Evolutionary conservation across 2,888 invertebrate species (phyloP).

Genomic region (Philereme transversata): DNA sequence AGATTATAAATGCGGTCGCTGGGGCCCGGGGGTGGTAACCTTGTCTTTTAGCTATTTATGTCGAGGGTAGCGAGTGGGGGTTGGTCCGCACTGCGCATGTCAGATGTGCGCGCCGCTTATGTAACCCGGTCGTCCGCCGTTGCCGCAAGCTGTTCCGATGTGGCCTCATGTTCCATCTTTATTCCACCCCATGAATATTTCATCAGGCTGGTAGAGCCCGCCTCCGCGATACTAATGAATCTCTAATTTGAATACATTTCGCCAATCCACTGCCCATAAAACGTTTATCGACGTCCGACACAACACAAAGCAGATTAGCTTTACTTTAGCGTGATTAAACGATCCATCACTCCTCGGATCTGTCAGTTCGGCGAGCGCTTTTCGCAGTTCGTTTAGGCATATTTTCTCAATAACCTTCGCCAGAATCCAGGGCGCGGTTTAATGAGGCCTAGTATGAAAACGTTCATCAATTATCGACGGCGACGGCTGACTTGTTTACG

Average conservation of each 20-base stretch:
- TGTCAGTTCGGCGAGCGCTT: slow-evolving; percentile 37
- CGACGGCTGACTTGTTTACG: slow-evolving; percentile 77
- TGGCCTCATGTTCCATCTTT: slow-evolving; percentile 41
- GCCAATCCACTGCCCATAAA: slow-evolving; percentile 20
- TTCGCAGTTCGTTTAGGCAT: slow-evolving; percentile 52
- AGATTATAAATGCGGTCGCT: slow-evolving; percentile 80
- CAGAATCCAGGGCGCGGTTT: slow-evolving; percentile 76
- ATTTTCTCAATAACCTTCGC: slow-evolving; percentile 70
- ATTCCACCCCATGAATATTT: slow-evolving; percentile 56
- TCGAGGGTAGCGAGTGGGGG: slow-evolving; percentile 72
- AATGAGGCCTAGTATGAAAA: slow-evolving; percentile 79
- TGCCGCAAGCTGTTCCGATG: slow-evolving; percentile 48
- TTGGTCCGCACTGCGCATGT: slow-evolving; percentile 72
- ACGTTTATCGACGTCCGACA: slow-evolving; percentile 26
- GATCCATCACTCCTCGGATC: slow-evolving; percentile 44
- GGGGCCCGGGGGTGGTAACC: slow-evolving; percentile 80
- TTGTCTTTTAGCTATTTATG: slow-evolving; percentile 83
- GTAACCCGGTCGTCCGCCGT: slow-evolving; percentile 62
- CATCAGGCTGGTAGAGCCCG: slow-evolving; percentile 46
- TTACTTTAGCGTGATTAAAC: slow-evolving; percentile 45
- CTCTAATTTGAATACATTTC: slow-evolving; percentile 37
- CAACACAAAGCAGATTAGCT: slow-evolving; percentile 37
- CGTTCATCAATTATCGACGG: slow-evolving; percentile 81
- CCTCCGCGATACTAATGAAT: slow-evolving; percentile 48
- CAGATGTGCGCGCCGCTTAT: slow-evolving; percentile 69